Conservation (phyloP, 2,113 vertebrate genomes). For the Misgurnus anguillicaudatus region DNA sequence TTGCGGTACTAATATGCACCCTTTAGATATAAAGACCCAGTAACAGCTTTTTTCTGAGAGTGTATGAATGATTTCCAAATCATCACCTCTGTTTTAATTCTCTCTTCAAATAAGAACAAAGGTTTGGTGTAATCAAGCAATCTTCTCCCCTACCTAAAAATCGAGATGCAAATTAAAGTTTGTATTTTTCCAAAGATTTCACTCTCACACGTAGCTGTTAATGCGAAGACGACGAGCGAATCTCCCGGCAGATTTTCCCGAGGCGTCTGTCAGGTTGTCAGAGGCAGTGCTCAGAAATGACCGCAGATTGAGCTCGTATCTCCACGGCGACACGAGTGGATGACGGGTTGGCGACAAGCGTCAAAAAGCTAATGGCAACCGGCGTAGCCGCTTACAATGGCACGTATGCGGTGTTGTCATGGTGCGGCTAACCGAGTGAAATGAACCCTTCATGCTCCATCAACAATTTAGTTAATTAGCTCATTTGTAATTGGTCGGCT, state of each 20-base stretch:
- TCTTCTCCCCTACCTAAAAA: neutral
- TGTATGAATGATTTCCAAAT: no score
- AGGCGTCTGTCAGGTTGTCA: slow-evolving; percentile 35
- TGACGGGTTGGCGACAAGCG: slow-evolving; percentile 70
- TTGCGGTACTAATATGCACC: no score
- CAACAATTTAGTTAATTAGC: slow-evolving; percentile 99
- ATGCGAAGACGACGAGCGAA: neutral
- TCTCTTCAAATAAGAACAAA: no score
- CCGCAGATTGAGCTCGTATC: slow-evolving; percentile 63
- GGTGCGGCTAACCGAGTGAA: slow-evolving; percentile 93
- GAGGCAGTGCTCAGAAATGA: slow-evolving; percentile 54
- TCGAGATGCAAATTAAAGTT: neutral
- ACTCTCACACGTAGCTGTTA: slow-evolving; percentile 19
- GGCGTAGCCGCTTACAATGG: slow-evolving; percentile 87
- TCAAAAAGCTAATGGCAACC: slow-evolving; percentile 84
- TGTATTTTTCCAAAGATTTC: no score
- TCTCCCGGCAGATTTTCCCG: neutral
- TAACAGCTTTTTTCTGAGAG: no score
- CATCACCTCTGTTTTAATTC: no score
- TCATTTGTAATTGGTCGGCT: slow-evolving; percentile 99
- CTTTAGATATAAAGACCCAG: no score
- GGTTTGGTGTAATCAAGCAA: no score
- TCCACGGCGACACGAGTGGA: slow-evolving; percentile 55
- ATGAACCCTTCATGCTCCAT: slow-evolving; percentile 99
- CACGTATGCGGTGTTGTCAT: slow-evolving; percentile 93